Conservation (phyloP, 2,113 vertebrate genomes). For the Toxostoma redivivum region DNA sequence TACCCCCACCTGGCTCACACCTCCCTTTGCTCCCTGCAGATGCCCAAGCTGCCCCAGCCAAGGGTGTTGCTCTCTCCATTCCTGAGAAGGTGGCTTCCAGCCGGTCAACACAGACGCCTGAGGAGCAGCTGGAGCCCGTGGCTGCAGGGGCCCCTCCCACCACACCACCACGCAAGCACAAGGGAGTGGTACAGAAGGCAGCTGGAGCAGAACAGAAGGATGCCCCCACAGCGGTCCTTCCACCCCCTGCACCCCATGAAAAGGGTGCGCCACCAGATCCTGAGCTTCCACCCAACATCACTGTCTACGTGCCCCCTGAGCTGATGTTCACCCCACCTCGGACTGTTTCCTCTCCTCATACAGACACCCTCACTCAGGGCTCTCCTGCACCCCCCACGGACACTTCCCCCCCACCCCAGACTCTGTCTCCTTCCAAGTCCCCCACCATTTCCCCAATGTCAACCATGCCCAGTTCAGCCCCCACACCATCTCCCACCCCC, state of each 20-base stretch:
- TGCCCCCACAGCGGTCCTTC: neutral
- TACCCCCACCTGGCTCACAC: neutral
- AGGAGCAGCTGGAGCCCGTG: conserved; percentile 27
- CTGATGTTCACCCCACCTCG: conserved; percentile 25
- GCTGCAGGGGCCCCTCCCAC: neutral
- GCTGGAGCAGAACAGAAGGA: neutral
- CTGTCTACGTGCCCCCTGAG: neutral
- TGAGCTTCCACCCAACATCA: neutral
- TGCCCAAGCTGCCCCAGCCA: conserved; percentile 68
- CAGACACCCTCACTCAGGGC: neutral
- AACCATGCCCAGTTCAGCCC: neutral
- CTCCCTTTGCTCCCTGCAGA: conserved; percentile 59
- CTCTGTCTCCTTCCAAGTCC: conserved; percentile 29
- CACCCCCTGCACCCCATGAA: neutral
- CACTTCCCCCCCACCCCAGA: neutral
- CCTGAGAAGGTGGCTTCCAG: conserved; percentile 30
- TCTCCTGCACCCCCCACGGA: neutral
- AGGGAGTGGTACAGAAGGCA: conserved; percentile 11
- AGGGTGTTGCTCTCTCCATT: conserved; percentile 33
- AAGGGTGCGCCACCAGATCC: neutral
- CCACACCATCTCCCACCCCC: neutral
- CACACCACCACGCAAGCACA: conserved; percentile 59
- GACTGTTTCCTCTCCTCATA: neutral
- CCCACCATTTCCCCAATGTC: neutral
- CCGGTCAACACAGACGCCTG: neutral